Percentiles rank a stretch among this genome's conserved stretches.
Evolutionary conservation across 1,140 invertebrate species (phyloP).

Genomic region (Drosophila truncata): DNA sequence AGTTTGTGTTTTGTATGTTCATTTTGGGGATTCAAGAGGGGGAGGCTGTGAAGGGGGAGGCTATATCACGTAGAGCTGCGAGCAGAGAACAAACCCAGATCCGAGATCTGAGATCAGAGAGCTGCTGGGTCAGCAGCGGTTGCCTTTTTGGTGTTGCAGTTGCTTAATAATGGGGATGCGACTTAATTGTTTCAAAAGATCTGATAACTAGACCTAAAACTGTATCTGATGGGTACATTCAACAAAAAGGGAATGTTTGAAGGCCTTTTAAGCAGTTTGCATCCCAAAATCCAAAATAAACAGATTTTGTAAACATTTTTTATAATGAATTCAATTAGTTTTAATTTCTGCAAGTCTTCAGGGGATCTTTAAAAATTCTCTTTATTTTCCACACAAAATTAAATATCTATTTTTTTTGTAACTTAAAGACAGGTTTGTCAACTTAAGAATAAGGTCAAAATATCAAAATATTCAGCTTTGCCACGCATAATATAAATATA

Average conservation of each 20-base stretch:
- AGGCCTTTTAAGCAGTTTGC: background rate
- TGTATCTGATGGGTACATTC: background rate
- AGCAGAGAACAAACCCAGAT: slow-evolving; percentile 31
- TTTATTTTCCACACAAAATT: background rate
- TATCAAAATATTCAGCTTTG: slow-evolving; percentile 7
- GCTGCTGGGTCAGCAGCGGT: slow-evolving; percentile 26
- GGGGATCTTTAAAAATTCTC: background rate
- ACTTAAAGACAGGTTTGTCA: background rate
- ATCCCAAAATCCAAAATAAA: no score
- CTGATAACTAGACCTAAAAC: slow-evolving; percentile 12
- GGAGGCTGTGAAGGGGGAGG: background rate
- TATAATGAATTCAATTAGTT: background rate
- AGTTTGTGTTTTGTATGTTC: slow-evolving; percentile 25
- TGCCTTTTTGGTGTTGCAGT: slow-evolving; percentile 23
- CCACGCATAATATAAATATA: background rate
- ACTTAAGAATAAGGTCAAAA: background rate
- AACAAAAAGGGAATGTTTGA: background rate
- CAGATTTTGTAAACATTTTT: background rate
- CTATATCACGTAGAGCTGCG: slow-evolving; percentile 32
- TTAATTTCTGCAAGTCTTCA: background rate
- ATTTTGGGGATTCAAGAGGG: background rate
- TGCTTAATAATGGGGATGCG: slow-evolving; percentile 21
- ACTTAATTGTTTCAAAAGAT: slow-evolving; percentile 38
- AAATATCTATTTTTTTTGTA: background rate
- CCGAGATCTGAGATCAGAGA: slow-evolving; percentile 26